Evolutionary conservation across 2,888 invertebrate species (phyloP), one percentile per base, ranked within the genome.

Genomic region (Drosophila kuntzei): DNA sequence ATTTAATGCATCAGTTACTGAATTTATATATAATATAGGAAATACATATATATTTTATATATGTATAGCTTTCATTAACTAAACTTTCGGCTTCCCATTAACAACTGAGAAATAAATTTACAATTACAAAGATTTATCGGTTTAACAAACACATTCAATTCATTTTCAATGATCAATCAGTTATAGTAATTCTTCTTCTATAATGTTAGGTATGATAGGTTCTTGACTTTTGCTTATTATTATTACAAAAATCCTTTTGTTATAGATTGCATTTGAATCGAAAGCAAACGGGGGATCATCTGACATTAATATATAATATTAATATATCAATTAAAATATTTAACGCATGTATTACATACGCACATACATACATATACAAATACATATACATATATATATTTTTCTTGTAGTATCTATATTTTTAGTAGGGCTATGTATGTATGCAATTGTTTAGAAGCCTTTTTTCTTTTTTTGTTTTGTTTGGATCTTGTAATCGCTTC

Each of bases 301-400:
- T 77, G 84, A 83, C 69, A 80, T 80, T 82, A 82, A 83, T 84
- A 84, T 82, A 86, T 86, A 86, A 82, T 83, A 83, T 83, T 85
- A 85, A 83, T 78, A 73, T 68, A 78, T 71, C 71, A 79, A 79
- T 72, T 70, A 51, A 79, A 79, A 69, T 57, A 57, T 62, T 61
- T 18, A 67, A 71, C 74, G 80, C 65, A 78, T 77, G 78, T 78
- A 78, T 74, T 74, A 80, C 78, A 80, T 71, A 64, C 81, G 81
- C 51, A 60, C 20, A 46, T 54, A 46, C 55, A 49, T 57, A 55
- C 50, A 51, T 62, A 39, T 14, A 50, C 53, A 39, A 43, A 43
- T 57, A 55, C 60, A 47, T 36, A 55, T 43, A 34, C 49, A 41
- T 55, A 32, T 60, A 12, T 34, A 14, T 37, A 14, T 73, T 25